A percentile compares a stretch with the other conserved stretches of the same genome.
These are phyloP conservation scores for Tychaedon coryphoeus DNA, from an alignment of 2,113 vertebrate genomes.

Conservation along the genomic window DNA sequence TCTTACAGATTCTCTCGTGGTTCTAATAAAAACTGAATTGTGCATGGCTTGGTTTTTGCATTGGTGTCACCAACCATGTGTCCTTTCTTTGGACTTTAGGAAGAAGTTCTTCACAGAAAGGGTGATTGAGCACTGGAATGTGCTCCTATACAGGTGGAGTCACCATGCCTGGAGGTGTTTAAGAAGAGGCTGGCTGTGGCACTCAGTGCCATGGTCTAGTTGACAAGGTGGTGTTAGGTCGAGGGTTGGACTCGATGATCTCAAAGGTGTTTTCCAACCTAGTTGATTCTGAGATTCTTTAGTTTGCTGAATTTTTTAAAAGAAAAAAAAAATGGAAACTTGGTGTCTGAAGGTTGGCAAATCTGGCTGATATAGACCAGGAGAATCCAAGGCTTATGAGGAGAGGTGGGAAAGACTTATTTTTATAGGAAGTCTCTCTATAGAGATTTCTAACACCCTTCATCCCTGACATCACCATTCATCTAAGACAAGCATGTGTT, in stretches of 20 bases:
- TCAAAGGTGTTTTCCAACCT: neutral
- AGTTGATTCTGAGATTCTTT: neutral
- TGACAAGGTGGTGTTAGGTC: neutral
- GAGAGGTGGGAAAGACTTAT: neutral
- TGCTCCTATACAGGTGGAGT: neutral
- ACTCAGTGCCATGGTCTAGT: neutral
- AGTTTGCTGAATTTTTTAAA: neutral
- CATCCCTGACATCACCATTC: neutral
- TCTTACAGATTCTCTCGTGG: neutral
- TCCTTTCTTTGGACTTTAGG: neutral
- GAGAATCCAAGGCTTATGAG: neutral
- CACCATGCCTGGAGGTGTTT: rapidly evolving
- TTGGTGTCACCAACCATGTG: neutral
- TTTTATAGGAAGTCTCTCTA: neutral
- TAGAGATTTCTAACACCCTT: neutral
- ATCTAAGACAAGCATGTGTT: neutral
- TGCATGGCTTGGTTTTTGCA: neutral
- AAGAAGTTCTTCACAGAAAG: neutral
- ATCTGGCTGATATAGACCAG: neutral
- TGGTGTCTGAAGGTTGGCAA: neutral
- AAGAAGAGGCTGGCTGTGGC: neutral
- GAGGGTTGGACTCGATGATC: neutral
- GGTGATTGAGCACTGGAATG: neutral
- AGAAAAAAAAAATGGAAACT: neutral
- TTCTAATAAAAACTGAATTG: neutral